A percentile compares a stretch with the other conserved stretches of the same genome.
These are phyloP conservation scores for Carassius gibelio DNA, from an alignment of 2,113 vertebrate genomes.

Conservation along the genomic window DNA sequence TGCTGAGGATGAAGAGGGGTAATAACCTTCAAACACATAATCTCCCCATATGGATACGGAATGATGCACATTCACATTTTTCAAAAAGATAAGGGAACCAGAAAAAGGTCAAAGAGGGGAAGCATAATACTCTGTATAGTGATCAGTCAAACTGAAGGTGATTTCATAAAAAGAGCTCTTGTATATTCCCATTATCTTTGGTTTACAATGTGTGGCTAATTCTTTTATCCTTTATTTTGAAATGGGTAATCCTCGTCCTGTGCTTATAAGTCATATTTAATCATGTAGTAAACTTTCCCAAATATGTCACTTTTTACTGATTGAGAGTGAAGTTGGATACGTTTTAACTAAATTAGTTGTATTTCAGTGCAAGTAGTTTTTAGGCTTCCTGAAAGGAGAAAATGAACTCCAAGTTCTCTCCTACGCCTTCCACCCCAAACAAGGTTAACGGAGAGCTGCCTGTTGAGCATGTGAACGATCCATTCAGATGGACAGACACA, in stretches of 20 bases:
- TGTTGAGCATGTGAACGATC: background rate
- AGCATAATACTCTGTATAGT: background rate
- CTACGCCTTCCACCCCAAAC: slow-evolving; percentile 2
- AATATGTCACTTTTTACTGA: background rate
- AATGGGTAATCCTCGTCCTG: background rate
- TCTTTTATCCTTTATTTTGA: background rate
- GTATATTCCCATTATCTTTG: background rate
- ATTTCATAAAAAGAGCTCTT: background rate
- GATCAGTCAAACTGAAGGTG: background rate
- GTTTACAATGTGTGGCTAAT: background rate
- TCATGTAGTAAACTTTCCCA: background rate
- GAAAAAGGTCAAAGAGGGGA: slow-evolving; percentile 2
- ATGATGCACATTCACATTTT: background rate
- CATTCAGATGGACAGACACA: slow-evolving; percentile 42
- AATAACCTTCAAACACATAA: slow-evolving; percentile 11
- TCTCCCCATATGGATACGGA: background rate
- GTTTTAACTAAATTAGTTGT: background rate
- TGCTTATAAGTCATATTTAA: background rate
- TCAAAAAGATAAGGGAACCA: slow-evolving; percentile 1
- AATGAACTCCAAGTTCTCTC: slow-evolving; percentile 12
- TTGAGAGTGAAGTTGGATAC: background rate
- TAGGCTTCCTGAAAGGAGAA: background rate
- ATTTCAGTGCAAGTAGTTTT: background rate
- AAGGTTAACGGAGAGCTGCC: background rate
- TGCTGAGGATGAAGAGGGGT: background rate